These are phyloP conservation scores for Acleris holmiana DNA, from an alignment of 2,888 invertebrate species.

Conservation along the genomic window DNA sequence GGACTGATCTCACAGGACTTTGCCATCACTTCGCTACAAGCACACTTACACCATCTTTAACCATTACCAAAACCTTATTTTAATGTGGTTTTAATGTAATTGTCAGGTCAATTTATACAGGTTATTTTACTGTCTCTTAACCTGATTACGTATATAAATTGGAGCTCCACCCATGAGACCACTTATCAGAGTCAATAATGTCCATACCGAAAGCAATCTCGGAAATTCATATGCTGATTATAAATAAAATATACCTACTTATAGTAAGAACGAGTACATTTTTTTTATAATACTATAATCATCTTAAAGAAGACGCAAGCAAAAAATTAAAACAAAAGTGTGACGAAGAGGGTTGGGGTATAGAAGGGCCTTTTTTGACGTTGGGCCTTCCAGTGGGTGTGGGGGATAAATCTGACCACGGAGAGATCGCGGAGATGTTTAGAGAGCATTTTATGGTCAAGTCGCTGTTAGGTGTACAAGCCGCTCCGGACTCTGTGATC, in stretches of 20 bases:
- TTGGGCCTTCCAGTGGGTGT: too few species aligned
- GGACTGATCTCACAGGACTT: conserved; percentile 51
- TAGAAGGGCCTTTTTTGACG: conserved; percentile 7
- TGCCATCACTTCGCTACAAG: conserved; percentile 49
- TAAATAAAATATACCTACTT: neutral
- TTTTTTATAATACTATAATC: neutral
- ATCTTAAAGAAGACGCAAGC: neutral
- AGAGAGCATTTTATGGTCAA: too few species aligned
- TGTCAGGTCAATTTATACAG: neutral
- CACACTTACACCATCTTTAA: neutral
- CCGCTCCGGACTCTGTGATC: too few species aligned
- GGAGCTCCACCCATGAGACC: conserved; percentile 7
- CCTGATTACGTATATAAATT: conserved; percentile 17
- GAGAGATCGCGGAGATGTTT: too few species aligned
- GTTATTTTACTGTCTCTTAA: conserved; percentile 18
- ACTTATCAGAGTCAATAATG: conserved; percentile 21
- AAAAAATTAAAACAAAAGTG: conserved; percentile 13
- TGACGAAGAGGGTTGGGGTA: neutral
- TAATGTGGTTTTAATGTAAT: neutral
- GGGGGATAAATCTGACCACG: too few species aligned
- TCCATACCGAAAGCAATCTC: conserved; percentile 10
- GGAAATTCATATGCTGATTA: conserved; percentile 11
- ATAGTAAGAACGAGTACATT: neutral
- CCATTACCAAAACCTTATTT: neutral
- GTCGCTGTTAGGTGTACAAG: too few species aligned